phyloP scores from a whole-genome alignment of 37 sponge, comb jelly and placozoan species.

The Dysidea cf. avara region DNA sequence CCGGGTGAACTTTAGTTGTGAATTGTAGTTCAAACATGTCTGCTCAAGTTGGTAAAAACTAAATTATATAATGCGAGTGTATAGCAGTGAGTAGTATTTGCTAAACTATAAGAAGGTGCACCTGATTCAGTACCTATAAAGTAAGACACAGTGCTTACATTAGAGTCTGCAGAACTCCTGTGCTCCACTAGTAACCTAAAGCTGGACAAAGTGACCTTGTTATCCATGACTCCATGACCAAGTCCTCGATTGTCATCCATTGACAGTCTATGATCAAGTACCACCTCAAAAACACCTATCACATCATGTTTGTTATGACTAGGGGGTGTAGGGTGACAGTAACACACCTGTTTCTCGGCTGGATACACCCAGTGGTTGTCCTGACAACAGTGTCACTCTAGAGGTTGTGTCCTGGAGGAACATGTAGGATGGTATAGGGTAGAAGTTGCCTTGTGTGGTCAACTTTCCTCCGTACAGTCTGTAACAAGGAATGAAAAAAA shows the following conservation, averaged over 20 bases:
- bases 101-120: too few relatives aligned
- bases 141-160: not conserved
- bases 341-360: constrained; percentile 61
- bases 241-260: constrained; percentile 88
- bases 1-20: too few relatives aligned
- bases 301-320: not conserved
- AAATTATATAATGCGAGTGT: too few relatives aligned
- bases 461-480: constrained; percentile 60
- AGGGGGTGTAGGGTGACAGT: too few relatives aligned
- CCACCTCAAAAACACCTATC: constrained; percentile 85
- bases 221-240: constrained; percentile 84
- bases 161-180: too few relatives aligned
- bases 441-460: constrained; percentile 91
- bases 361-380: constrained; percentile 80
- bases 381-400: constrained; percentile 65
- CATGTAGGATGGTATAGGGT: constrained; percentile 88
- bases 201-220: constrained; percentile 40
- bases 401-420: constrained; percentile 62
- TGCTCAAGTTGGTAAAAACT: too few relatives aligned
- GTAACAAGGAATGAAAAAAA: not conserved
- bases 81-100: too few relatives aligned
- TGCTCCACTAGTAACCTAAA: constrained; percentile 79
- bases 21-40: too few relatives aligned
- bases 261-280: constrained; percentile 75
- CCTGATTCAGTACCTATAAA: not conserved